Evolutionary conservation across 1,140 invertebrate genomes (phyloP), one percentile per base, ranked within the genome.

Genomic region (Diuraphis noxia): DNA sequence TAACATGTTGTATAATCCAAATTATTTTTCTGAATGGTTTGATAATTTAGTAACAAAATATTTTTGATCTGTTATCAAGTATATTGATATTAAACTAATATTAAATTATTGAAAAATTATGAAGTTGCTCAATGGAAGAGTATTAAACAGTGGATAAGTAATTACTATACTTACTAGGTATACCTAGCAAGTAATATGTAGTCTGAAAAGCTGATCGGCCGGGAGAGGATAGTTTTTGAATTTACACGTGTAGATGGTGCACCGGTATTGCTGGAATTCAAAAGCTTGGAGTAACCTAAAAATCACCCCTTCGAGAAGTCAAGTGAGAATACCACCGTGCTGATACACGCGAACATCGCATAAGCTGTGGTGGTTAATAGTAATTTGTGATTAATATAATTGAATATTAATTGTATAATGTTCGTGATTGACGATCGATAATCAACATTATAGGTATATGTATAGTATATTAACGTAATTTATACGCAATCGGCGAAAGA

Each of bases 301-400:
- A 10, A 17, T n/a, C 0, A 17, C 30, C 13, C 13, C 13, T 0
- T n/a, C 4, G 30, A n/a, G 17, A 72, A n/a, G 30, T n/a, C 30
- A 0, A 0, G 3, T 5, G 56, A 72, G 30, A 72, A n/a, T n/a
- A n/a, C n/a, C 13, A n/a, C 5, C n/a, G n/a, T n/a, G 4, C 23
- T 13, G n/a, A 6, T 13, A 6, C 8, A 30, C 3, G 52, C 2
- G 25, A 19, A 17, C 19, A 30, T 56, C 13, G 56, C 7, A 63
- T n/a, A 0, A n/a, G n/a, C n/a, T n/a, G n/a, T n/a, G n/a, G n/a
- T n/a, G n/a, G n/a, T n/a, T n/a, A n/a, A n/a, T n/a, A n/a, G n/a
- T n/a, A n/a, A n/a, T n/a, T n/a, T n/a, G n/a, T n/a, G n/a, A n/a
- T n/a, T n/a, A n/a, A n/a, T n/a, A 63, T n/a, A n/a, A 63, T n/a